phyloP scores from a whole-genome alignment of 2,797 vertebrate genomes.

The Cetoscarus ocellatus region DNA sequence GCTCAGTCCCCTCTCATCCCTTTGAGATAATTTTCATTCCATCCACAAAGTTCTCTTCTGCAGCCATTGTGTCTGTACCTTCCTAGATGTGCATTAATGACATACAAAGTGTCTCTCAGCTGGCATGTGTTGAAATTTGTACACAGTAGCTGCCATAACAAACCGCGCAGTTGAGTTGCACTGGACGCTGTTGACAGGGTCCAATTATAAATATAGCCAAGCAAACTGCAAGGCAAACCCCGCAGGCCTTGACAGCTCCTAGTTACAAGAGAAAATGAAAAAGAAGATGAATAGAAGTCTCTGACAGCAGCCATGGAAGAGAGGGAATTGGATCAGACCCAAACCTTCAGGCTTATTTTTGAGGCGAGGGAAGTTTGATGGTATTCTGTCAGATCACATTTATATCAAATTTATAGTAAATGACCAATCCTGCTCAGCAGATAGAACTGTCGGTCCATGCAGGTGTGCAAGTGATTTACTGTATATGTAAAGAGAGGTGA shows the following conservation, averaged over 20 bases:
- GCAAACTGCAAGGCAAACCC: constrained; percentile 74
- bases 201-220: constrained; percentile 78
- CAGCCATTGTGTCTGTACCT: constrained; percentile 50
- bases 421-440: constrained; percentile 54
- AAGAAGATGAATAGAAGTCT: constrained; percentile 75
- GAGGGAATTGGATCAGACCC: constrained; percentile 77
- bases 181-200: constrained; percentile 77
- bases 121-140: constrained; percentile 75
- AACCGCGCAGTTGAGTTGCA: constrained; percentile 59
- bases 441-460: constrained; percentile 51
- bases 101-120: constrained; percentile 60
- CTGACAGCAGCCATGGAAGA: constrained; percentile 67
- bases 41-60: constrained; percentile 38
- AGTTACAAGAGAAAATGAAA: constrained; percentile 79
- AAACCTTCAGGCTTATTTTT: constrained; percentile 69
- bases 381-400: constrained; percentile 73
- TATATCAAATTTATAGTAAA: constrained; percentile 69
- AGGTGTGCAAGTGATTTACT: constrained; percentile 53
- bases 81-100: constrained; percentile 56
- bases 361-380: constrained; percentile 66
- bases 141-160: constrained; percentile 69
- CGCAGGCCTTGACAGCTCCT: constrained; percentile 71
- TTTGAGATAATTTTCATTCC: constrained; percentile 62
- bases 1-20: constrained; percentile 43
- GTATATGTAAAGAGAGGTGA: constrained; percentile 5